Conservation (phyloP, 2,113 vertebrate genomes). For the Archocentrus centrarchus region DNA sequence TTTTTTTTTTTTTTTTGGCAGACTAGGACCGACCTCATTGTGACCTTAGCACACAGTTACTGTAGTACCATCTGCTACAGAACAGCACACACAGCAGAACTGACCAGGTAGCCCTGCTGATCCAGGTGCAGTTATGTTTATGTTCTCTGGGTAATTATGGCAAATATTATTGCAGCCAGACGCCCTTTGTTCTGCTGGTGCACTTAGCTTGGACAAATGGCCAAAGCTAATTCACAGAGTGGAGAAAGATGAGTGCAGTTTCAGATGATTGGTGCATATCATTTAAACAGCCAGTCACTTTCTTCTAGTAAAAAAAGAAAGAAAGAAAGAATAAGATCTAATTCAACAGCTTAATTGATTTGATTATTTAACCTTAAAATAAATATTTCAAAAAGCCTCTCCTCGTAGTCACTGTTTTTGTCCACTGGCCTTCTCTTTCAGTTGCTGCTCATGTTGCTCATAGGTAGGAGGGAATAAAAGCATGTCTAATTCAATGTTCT, state of each 20-base stretch:
- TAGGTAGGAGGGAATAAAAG: slow-evolving; percentile 34
- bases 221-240: slow-evolving; percentile 32
- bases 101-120: slow-evolving; percentile 49
- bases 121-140: slow-evolving; percentile 77
- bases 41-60: slow-evolving; percentile 30
- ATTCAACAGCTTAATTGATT: slow-evolving; percentile 15
- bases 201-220: slow-evolving; percentile 33
- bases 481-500: slow-evolving; percentile 66
- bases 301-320: background rate
- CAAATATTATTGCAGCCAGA: slow-evolving; percentile 78
- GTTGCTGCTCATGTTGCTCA: slow-evolving; percentile 2
- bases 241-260: slow-evolving; percentile 15
- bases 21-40: background rate
- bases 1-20: slow-evolving; percentile 37
- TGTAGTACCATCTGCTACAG: slow-evolving; percentile 28
- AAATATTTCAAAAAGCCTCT: background rate
- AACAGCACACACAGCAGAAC: slow-evolving; percentile 38
- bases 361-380: slow-evolving; percentile 21
- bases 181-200: slow-evolving; percentile 13
- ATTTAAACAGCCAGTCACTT: slow-evolving; percentile 22
- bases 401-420: slow-evolving; percentile 1
- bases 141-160: slow-evolving; percentile 67
- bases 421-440: slow-evolving; percentile 18
- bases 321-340: background rate
- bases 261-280: slow-evolving; percentile 37